These are phyloP conservation scores for Lasioglossum leucozonium DNA, from an alignment of 2,888 invertebrate genomes.

Conservation along the genomic window DNA sequence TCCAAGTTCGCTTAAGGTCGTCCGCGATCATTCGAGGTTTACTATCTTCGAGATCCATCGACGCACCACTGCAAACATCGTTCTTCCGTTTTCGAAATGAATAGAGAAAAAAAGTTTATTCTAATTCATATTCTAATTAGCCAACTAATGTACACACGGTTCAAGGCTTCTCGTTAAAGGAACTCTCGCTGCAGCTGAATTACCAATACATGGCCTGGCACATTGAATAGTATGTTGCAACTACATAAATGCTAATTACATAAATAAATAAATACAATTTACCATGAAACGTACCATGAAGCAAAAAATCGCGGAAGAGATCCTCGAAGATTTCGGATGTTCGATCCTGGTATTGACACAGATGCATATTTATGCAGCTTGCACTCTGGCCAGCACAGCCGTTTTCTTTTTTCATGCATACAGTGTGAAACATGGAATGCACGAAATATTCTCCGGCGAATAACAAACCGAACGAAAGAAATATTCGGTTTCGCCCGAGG, in stretches of 20 bases:
- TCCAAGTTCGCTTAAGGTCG: not conserved
- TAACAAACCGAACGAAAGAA: constrained; percentile 71
- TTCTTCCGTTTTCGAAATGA: too few relatives aligned
- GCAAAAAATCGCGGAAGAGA: not conserved
- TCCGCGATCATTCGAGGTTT: not conserved
- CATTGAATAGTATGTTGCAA: not conserved
- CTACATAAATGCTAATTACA: not conserved
- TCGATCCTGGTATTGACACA: constrained; percentile 49
- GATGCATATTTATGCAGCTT: constrained; percentile 8
- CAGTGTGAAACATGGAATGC: constrained; percentile 8
- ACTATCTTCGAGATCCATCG: not conserved
- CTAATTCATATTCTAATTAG: too few relatives aligned
- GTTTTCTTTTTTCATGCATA: not conserved
- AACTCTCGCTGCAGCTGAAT: too few relatives aligned
- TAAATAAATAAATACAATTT: not conserved
- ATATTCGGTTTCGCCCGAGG: constrained; percentile 71
- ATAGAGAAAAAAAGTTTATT: too few relatives aligned
- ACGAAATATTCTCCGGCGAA: constrained; percentile 58
- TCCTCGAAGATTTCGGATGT: not conserved
- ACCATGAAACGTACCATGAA: not conserved
- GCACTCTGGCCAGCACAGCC: not conserved
- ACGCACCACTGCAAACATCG: not conserved
- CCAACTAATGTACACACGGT: too few relatives aligned
- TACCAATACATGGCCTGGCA: too few relatives aligned
- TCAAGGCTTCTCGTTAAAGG: too few relatives aligned